phyloP scores from a whole-genome alignment of 1,140 invertebrate species.

The Dendroctonus ponderosae region DNA sequence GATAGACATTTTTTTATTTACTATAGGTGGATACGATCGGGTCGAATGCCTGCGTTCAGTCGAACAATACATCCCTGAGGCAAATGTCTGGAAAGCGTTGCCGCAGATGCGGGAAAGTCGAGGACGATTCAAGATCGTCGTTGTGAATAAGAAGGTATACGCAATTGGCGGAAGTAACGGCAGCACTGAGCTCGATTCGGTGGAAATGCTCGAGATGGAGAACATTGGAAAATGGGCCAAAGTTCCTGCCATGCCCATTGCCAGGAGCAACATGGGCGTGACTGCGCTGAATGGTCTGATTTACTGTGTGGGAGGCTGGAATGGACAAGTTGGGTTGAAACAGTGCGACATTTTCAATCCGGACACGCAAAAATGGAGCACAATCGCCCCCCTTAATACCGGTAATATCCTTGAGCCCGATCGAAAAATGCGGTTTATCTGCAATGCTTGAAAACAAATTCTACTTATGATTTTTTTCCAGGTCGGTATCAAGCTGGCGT shows the following conservation, averaged over 20 bases:
- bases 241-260: slow-evolving; percentile 62
- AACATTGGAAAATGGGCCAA: slow-evolving; percentile 62
- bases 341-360: slow-evolving; percentile 75
- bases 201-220: slow-evolving; percentile 62
- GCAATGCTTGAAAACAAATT: too few relatives aligned
- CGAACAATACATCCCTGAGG: slow-evolving; percentile 69
- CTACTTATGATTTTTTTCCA: slow-evolving; percentile 36
- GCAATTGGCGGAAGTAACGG: slow-evolving; percentile 81
- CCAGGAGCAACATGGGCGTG: slow-evolving; percentile 71
- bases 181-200: slow-evolving; percentile 65
- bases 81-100: slow-evolving; percentile 67
- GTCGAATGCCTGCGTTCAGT: slow-evolving; percentile 76
- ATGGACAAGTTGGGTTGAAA: slow-evolving; percentile 70
- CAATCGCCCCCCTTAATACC: slow-evolving; percentile 64
- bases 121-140: slow-evolving; percentile 73
- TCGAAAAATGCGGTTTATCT: too few relatives aligned
- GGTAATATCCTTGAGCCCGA: too few relatives aligned
- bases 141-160: slow-evolving; percentile 66
- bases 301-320: slow-evolving; percentile 80
- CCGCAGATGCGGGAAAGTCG: slow-evolving; percentile 69
- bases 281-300: slow-evolving; percentile 68
- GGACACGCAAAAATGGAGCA: slow-evolving; percentile 61
- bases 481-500: slow-evolving; percentile 78
- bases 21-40: slow-evolving; percentile 77
- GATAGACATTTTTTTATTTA: not conserved